Conservation (phyloP, 2,888 invertebrate species). For the Drosophila basisetae region DNA sequence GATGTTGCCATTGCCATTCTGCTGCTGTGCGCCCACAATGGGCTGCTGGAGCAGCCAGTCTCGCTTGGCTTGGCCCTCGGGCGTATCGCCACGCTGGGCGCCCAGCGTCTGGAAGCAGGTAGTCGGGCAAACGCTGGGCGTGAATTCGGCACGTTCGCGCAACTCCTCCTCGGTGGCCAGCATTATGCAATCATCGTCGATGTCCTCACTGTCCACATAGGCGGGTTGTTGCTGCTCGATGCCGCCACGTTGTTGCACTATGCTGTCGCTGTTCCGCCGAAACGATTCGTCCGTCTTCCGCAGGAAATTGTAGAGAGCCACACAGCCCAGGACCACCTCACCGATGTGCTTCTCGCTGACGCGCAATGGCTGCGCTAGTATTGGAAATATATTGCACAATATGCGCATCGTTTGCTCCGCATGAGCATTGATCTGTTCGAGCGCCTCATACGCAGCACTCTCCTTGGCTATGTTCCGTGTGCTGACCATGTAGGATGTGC, state of each 20-base stretch:
- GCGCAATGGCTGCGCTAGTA: constrained; percentile 81
- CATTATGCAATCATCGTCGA: constrained; percentile 81
- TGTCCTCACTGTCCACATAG: constrained; percentile 71
- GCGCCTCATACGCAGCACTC: constrained; percentile 58
- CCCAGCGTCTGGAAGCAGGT: constrained; percentile 78
- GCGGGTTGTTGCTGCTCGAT: constrained; percentile 65
- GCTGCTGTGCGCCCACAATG: constrained; percentile 32
- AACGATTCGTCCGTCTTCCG: constrained; percentile 82
- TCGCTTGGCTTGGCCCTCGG: constrained; percentile 74
- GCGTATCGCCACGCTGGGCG: constrained; percentile 79
- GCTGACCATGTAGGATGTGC: constrained; percentile 80
- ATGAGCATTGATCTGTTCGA: constrained; percentile 73
- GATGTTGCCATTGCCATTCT: constrained; percentile 41
- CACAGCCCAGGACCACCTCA: constrained; percentile 83
- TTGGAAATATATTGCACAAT: constrained; percentile 83
- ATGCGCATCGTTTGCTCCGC: constrained; percentile 80
- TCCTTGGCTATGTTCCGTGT: constrained; percentile 67
- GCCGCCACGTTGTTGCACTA: constrained; percentile 60
- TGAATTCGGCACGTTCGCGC: constrained; percentile 81
- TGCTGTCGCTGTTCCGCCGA: constrained; percentile 78
- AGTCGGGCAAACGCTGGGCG: constrained; percentile 79
- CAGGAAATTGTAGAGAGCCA: constrained; percentile 84
- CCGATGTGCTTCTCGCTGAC: constrained; percentile 82
- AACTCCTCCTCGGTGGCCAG: constrained; percentile 81
- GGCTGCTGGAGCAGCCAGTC: constrained; percentile 77